These are phyloP conservation scores for Panthera tigris DNA, from an alignment of 2,113 vertebrate species.

Conservation along the genomic window DNA sequence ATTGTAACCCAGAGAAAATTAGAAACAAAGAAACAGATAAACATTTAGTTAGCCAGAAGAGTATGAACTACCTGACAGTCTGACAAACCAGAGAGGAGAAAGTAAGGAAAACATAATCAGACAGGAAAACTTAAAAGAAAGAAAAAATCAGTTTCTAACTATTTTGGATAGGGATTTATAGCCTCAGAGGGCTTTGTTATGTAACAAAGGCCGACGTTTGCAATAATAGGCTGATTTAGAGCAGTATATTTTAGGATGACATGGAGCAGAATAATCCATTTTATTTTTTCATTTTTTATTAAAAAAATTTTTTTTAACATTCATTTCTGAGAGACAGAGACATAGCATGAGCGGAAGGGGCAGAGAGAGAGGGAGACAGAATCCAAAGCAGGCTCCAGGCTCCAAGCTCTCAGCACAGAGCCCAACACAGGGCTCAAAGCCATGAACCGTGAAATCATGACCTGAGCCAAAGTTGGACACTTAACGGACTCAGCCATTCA, in stretches of 20 bases:
- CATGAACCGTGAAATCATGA: too few relatives aligned
- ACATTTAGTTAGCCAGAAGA: neutral
- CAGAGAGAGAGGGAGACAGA: too few relatives aligned
- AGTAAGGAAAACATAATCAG: neutral
- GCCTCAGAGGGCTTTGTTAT: neutral
- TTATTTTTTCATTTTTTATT: neutral
- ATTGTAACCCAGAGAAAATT: conserved; percentile 24
- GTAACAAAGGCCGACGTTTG: neutral
- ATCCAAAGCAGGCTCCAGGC: too few relatives aligned
- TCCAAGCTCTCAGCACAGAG: too few relatives aligned
- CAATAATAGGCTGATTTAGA: neutral
- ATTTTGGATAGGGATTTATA: conserved; percentile 36
- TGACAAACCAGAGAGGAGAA: conserved; percentile 20
- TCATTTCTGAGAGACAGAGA: too few relatives aligned
- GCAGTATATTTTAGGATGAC: neutral
- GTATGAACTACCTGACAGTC: neutral
- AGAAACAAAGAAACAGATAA: conserved; percentile 11
- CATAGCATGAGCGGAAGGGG: too few relatives aligned
- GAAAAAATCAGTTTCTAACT: neutral
- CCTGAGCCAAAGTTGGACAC: too few relatives aligned
- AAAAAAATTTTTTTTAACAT: too few relatives aligned
- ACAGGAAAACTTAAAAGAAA: neutral
- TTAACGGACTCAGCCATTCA: too few relatives aligned
- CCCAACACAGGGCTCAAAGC: too few relatives aligned
- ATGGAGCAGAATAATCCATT: neutral